phyloP scores from a whole-genome alignment of 2,888 invertebrate genomes.

The Lagria hirta region DNA sequence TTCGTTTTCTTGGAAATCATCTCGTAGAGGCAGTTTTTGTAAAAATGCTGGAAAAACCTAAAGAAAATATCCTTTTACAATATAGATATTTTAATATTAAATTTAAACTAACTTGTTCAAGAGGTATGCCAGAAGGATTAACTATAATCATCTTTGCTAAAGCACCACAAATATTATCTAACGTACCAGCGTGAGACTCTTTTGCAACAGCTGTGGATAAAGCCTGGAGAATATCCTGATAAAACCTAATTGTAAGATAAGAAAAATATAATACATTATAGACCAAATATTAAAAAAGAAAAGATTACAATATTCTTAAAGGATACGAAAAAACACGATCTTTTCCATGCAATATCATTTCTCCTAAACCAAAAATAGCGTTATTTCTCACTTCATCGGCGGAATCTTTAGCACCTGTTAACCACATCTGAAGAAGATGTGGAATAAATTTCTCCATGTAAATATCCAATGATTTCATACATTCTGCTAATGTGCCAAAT shows the following conservation, averaged over 20 bases:
- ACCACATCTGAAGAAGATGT: conserved; percentile 64
- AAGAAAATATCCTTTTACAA: conserved; percentile 21
- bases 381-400: conserved; percentile 76
- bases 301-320: conserved; percentile 10
- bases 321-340: conserved; percentile 62
- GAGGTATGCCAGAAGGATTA: conserved; percentile 64
- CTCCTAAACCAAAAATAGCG: conserved; percentile 74
- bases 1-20: conserved; percentile 73
- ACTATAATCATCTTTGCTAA: conserved; percentile 71
- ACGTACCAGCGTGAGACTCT: conserved; percentile 66
- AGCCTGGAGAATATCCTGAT: conserved; percentile 64
- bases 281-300: conserved; percentile 1
- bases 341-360: conserved; percentile 68
- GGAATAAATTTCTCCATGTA: conserved; percentile 61
- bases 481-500: conserved; percentile 73
- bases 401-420: conserved; percentile 62
- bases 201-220: conserved; percentile 66
- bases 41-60: conserved; percentile 72
- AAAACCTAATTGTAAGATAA: conserved; percentile 56
- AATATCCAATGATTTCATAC: conserved; percentile 63
- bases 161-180: conserved; percentile 79
- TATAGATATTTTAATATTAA: conserved; percentile 11
- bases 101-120: conserved; percentile 70
- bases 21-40: conserved; percentile 69
- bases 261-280: background rate